Conservation (phyloP, 2,888 invertebrate genomes). For the Laspeyria flexula region DNA sequence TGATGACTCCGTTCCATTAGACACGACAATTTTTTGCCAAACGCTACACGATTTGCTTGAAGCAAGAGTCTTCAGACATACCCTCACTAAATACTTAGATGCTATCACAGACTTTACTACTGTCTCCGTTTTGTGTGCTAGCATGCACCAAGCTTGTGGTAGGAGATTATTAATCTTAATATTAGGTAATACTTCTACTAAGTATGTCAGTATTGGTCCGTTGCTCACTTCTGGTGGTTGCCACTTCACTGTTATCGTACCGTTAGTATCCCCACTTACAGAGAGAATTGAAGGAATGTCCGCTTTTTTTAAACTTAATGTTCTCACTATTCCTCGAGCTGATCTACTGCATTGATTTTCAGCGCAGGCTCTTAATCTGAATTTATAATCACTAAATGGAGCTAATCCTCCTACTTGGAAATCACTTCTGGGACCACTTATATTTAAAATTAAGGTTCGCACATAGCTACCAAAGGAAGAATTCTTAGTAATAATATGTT, state of each 20-base stretch:
- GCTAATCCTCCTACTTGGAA: conserved; percentile 66
- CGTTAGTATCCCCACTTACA: conserved; percentile 48
- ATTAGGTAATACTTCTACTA: conserved; percentile 66
- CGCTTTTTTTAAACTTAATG: conserved; percentile 56
- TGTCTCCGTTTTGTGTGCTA: conserved; percentile 45
- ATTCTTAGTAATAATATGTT: conserved; percentile 56
- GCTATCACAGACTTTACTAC: conserved; percentile 50
- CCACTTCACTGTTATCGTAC: conserved; percentile 65
- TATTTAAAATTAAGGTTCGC: conserved; percentile 57
- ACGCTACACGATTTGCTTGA: conserved; percentile 44
- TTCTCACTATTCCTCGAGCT: conserved; percentile 65
- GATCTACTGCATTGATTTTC: conserved; percentile 64
- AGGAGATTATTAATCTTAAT: conserved; percentile 42
- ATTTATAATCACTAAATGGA: conserved; percentile 74
- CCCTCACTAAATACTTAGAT: conserved; percentile 48
- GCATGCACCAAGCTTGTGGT: conserved; percentile 65
- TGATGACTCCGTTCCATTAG: no score
- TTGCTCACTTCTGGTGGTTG: conserved; percentile 65
- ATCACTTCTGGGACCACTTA: conserved; percentile 51
- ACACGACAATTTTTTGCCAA: conserved; percentile 26
- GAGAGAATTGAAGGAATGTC: conserved; percentile 58
- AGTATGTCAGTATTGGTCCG: conserved; percentile 71
- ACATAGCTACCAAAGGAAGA: conserved; percentile 56
- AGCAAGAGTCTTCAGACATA: conserved; percentile 50
- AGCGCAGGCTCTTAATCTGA: conserved; percentile 70